Conservation (phyloP, 2,797 vertebrate genomes). For the Allobates femoralis region DNA sequence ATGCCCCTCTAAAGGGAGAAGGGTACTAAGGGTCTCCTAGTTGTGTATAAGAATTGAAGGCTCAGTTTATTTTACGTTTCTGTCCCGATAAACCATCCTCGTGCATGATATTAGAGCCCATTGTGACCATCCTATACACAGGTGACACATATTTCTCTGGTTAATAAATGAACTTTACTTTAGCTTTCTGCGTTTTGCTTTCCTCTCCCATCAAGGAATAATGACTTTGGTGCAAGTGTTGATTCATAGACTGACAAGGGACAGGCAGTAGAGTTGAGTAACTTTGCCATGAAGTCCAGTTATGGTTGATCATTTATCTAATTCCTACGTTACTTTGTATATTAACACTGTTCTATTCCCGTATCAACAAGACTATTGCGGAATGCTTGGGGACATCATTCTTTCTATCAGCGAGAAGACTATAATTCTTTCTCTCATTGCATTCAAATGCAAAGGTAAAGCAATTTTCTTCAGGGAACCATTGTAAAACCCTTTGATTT, state of each 20-base stretch:
- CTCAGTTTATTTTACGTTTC: background rate
- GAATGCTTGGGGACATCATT: conserved; percentile 56
- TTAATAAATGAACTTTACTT: background rate
- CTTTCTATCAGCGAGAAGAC: conserved; percentile 49
- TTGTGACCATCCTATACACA: background rate
- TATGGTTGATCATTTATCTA: conserved; percentile 57
- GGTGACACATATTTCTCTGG: background rate
- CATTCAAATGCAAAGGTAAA: conserved; percentile 58
- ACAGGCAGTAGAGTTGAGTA: conserved; percentile 14
- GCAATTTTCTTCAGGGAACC: conserved; percentile 29
- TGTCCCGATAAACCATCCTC: background rate
- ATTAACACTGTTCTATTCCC: conserved; percentile 62
- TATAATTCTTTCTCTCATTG: conserved; percentile 48
- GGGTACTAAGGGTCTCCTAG: background rate
- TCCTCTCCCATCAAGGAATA: conserved; percentile 16
- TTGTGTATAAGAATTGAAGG: no score
- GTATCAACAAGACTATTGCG: conserved; percentile 51
- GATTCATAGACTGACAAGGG: conserved; percentile 56
- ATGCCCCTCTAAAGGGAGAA: background rate
- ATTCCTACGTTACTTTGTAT: conserved; percentile 45
- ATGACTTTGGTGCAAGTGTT: conserved; percentile 44
- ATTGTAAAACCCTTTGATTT: conserved; percentile 54
- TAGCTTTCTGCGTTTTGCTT: conserved; percentile 36
- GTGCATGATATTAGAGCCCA: background rate
- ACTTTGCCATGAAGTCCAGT: background rate